Percentiles rank a stretch among this genome's conserved stretches.
Evolutionary conservation across 2,888 invertebrate genomes (phyloP).

Genomic region (Drosophila acutilabella): DNA sequence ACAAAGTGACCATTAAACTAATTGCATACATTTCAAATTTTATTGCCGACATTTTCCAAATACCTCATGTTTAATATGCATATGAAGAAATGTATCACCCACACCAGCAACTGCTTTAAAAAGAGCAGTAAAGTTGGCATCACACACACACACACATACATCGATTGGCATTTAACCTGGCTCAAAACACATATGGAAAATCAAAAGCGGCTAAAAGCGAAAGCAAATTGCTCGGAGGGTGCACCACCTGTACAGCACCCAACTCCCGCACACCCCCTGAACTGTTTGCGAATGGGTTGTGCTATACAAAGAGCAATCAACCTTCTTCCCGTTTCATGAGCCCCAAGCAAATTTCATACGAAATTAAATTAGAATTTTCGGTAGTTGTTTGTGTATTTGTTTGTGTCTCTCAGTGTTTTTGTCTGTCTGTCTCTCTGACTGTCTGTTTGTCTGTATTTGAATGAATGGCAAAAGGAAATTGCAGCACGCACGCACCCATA

Average conservation of each 20-base stretch:
- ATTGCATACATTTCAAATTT: conserved; percentile 65
- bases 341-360: conserved; percentile 64
- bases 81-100: conserved; percentile 50
- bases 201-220: conserved; percentile 71
- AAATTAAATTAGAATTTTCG: conserved; percentile 80
- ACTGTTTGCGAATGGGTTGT: conserved; percentile 28
- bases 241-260: conserved; percentile 48
- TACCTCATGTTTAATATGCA: conserved; percentile 66
- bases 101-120: conserved; percentile 2
- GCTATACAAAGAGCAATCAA: conserved; percentile 54
- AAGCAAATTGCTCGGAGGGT: conserved; percentile 71
- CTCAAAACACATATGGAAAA: conserved; percentile 55
- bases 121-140: conserved; percentile 25
- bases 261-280: neutral
- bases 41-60: conserved; percentile 52
- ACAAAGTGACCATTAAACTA: conserved; percentile 59
- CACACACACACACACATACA: conserved; percentile 9
- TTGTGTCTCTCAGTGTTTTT: neutral
- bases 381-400: conserved; percentile 47
- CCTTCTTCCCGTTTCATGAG: neutral
- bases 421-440: conserved; percentile 13
- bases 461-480: conserved; percentile 65
- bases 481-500: conserved; percentile 70
- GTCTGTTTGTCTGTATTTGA: conserved; percentile 43
- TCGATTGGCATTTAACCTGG: conserved; percentile 52